Base-by-base conservation (phyloP, 2,113 vertebrate genomes). In the Trochalopteron elliotii region DNA sequence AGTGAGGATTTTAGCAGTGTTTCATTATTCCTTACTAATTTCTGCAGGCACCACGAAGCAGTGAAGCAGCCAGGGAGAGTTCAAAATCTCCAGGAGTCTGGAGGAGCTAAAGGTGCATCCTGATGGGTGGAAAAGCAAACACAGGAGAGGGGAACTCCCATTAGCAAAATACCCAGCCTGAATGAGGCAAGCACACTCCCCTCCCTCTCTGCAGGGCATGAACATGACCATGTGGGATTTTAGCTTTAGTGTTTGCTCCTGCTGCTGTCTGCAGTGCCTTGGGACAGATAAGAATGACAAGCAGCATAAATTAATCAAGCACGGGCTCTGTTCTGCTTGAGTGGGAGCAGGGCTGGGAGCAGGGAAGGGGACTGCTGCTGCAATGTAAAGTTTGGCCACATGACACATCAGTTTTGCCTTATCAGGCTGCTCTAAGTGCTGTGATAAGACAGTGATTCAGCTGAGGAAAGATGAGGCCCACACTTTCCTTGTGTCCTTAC, bases 201-300 rank as follows among this genome's bases (percentile, higher is more conserved):
- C 35, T 56, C 50, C n/a, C n/a, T n/a, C 40, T 56, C 81, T 84
- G 42, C 77, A 45, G 63, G 55, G 30, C 28, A 20, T 72, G 44
- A 39, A 37, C 33, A 11, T 4, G 10, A 28, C 45, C 74, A 15
- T 9, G 35, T 37, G 67, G 78, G 78, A 70, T 96, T 96, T 83
- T 12, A 61, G 75, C 45, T 91, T 65, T 31, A 61, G 23, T 24
- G 42, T 45, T 76, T 83, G 72, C 86, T 93, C 35, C 83, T 71
- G 45, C 19, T 55, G 81, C 78, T 80, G 42, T n/a, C 63, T 76
- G 72, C 57, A 89, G 86, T 52, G 78, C 63, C 82, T 40, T 65
- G 81, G 84, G 91, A 91, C 78, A 90, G 87, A 55, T 61, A 87
- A 90, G 53, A 87, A 39, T 59, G 75, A 83, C 74, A 76, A 61